Conservation (phyloP, 2,888 invertebrate genomes). For the Heteromurus nitidus region DNA sequence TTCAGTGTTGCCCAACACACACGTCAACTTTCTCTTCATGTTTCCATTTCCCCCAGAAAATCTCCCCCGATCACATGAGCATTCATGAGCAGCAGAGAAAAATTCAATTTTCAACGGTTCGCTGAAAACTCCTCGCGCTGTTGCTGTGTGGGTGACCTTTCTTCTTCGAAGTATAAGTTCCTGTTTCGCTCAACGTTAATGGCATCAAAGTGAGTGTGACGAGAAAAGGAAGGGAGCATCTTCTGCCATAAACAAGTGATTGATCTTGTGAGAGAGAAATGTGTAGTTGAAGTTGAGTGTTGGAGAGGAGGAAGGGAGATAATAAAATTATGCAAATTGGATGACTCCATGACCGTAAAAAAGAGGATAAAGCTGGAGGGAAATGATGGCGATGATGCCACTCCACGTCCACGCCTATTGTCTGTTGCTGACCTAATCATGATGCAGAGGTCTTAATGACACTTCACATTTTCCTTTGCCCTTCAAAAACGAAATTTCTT, state of each 20-base stretch:
- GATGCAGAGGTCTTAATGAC: not conserved
- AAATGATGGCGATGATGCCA: not conserved
- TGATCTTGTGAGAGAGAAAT: slow-evolving; percentile 11
- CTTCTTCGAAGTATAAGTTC: too few species aligned
- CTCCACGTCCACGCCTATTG: slow-evolving; percentile 19
- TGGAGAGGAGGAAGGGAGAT: not conserved
- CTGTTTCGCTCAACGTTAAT: too few species aligned
- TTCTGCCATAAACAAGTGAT: slow-evolving; percentile 23
- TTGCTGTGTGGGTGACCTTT: not conserved
- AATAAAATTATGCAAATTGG: slow-evolving; percentile 34
- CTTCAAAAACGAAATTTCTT: too few species aligned
- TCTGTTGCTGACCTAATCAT: slow-evolving; percentile 7
- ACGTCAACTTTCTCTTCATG: not conserved
- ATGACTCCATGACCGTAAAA: slow-evolving; percentile 17
- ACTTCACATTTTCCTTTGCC: too few species aligned
- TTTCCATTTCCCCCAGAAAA: not conserved
- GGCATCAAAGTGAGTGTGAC: too few species aligned
- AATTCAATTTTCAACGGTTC: slow-evolving; percentile 7
- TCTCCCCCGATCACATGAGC: not conserved
- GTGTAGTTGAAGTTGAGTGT: not conserved
- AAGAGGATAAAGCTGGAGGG: not conserved
- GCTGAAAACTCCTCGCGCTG: not conserved
- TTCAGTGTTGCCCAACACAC: not conserved
- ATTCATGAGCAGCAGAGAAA: not conserved
- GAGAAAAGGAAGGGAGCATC: not conserved